Percentiles rank a stretch among this genome's conserved stretches.
phyloP scores from a whole-genome alignment of 2,888 invertebrate species.

The Polydrusus tereticollis region DNA sequence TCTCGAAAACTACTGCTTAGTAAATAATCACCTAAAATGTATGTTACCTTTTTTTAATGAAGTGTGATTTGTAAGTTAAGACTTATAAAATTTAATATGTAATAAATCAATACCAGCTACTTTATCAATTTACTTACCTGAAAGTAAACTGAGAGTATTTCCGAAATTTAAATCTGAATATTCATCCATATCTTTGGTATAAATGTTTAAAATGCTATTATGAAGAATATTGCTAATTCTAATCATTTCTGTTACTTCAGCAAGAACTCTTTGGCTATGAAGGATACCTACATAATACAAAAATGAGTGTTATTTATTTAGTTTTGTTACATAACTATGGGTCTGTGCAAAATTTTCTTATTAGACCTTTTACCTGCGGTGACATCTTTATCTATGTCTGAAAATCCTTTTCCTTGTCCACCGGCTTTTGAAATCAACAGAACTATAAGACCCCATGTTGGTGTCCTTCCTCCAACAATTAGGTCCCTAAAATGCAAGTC shows the following conservation, averaged over 20 bases:
- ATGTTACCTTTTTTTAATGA: no score
- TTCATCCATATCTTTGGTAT: constrained; percentile 68
- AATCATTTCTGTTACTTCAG: constrained; percentile 96
- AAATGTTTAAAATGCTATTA: constrained; percentile 81
- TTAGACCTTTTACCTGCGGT: constrained; percentile 76
- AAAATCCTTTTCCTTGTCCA: constrained; percentile 74
- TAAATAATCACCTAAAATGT: constrained; percentile 86
- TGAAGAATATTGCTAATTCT: constrained; percentile 74
- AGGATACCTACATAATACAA: constrained; percentile 71
- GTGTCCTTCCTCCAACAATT: constrained; percentile 80
- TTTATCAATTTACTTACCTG: not conserved
- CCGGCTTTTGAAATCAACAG: constrained; percentile 91
- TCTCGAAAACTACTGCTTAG: constrained; percentile 90
- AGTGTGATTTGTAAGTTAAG: not conserved
- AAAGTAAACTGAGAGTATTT: constrained; percentile 84
- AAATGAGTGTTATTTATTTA: no score
- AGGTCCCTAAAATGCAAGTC: constrained; percentile 54
- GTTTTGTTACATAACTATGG: no score
- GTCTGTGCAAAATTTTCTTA: no score
- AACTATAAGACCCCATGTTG: constrained; percentile 93
- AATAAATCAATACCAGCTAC: not conserved
- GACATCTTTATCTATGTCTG: constrained; percentile 82
- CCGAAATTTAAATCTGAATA: constrained; percentile 88
- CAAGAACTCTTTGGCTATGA: constrained; percentile 87
- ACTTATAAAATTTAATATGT: not conserved